A percentile compares a stretch with the other conserved stretches of the same genome.
Evolutionary conservation across 1,140 invertebrate genomes (phyloP).

Genomic region (Chironomus striatipennis): DNA sequence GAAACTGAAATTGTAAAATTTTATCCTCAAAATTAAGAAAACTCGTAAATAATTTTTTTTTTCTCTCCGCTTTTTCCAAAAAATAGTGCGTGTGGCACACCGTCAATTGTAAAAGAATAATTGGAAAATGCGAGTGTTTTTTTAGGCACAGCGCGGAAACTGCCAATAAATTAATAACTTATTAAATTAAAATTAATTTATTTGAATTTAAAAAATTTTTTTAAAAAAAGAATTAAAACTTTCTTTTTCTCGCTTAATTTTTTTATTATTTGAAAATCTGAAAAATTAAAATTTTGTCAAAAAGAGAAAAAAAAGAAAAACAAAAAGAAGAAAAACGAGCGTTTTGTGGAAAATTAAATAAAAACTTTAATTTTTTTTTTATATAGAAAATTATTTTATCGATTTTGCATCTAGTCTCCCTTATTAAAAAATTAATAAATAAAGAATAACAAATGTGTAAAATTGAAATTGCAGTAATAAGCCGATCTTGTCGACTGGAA

Average conservation of each 20-base stretch:
- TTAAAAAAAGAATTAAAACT: not conserved
- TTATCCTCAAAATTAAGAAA: not conserved
- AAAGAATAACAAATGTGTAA: constrained; percentile 16
- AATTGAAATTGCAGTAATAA: constrained; percentile 24
- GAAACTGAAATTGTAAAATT: constrained; percentile 23
- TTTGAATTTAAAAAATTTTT: not conserved
- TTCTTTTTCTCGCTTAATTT: not conserved
- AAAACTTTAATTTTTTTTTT: not conserved
- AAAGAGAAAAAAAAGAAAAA: not conserved
- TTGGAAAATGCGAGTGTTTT: constrained; percentile 7
- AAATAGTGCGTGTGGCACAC: not conserved
- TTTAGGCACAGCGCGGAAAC: not conserved
- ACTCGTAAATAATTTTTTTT: no score
- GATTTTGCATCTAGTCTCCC: constrained; percentile 23
- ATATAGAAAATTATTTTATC: constrained; percentile 18
- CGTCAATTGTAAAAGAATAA: not conserved
- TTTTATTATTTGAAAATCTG: not conserved
- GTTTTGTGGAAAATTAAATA: not conserved
- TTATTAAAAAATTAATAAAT: constrained; percentile 8
- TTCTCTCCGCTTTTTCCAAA: no score
- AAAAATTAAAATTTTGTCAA: not conserved
- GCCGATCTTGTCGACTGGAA: constrained; percentile 18
- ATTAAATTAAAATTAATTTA: not conserved
- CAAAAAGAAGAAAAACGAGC: no score
- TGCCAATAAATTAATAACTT: constrained; percentile 21